Conservation (phyloP, 2,113 vertebrate species). For the Phylloscopus trochiloides region DNA sequence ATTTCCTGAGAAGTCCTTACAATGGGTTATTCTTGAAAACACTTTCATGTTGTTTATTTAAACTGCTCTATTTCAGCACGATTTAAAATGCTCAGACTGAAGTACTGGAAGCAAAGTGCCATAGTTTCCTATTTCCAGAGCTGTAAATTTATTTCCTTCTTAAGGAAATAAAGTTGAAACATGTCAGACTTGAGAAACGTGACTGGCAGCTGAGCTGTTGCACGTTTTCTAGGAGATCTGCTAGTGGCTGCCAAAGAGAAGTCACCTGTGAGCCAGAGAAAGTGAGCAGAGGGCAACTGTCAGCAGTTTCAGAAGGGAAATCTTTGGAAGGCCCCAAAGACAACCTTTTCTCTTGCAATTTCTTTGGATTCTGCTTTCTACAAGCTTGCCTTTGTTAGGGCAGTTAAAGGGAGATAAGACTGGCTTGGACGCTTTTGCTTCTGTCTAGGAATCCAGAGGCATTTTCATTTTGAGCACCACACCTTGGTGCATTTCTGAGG, state of each 20-base stretch:
- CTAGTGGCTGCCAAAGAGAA: neutral
- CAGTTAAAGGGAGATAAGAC: neutral
- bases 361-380: neutral
- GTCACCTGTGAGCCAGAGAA: constrained; percentile 2
- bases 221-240: neutral
- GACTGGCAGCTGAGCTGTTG: neutral
- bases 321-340: neutral
- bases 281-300: neutral
- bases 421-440: neutral
- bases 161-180: neutral
- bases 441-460: neutral
- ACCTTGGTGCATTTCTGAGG: neutral
- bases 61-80: neutral
- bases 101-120: neutral
- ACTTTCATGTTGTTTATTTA: neutral
- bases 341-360: neutral
- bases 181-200: neutral
- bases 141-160: neutral
- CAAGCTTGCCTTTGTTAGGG: neutral
- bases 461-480: neutral
- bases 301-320: neutral
- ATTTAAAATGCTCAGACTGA: neutral
- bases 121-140: neutral
- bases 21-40: neutral
- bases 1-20: neutral